Evolutionary conservation across 2,113 vertebrate species (phyloP), one percentile per base, ranked within the genome.

Genomic region (Zapus hudsonius): DNA sequence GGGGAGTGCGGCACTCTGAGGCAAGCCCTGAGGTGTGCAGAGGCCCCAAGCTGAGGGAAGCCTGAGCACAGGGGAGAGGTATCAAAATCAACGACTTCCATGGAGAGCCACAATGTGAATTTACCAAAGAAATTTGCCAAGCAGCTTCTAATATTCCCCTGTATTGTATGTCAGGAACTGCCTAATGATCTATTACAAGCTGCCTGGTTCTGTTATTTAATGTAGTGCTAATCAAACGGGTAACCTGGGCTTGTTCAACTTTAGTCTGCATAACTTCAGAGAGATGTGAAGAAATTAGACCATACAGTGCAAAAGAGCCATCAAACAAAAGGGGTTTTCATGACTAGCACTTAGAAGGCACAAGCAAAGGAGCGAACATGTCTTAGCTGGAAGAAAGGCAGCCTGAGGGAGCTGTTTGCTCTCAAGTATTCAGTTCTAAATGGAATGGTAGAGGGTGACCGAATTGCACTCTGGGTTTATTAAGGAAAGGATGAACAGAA

Each of bases 401-500:
- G 25, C 33, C 61, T 6, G 74, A 70, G 86, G 29, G 38, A 67
- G 29, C 13, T 38, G 4, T 66, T 75, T 88, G 42, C 55, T 80
- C 42, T 80, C 16, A 55, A 90, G 82, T 74, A 61, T 22, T 82
- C 83, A 80, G 0, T 90, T 87, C n/a, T 42, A 70, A 75, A 55
- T 57, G 84, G 70, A 74, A 55, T 70, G 85, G 55, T 44, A 76
- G 40, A 73, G 15, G 59, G 38, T 10, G 47, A 79, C 31, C 67
- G 86, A 85, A 86, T 55, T 76, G 66, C 83, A 86, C 70, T 94
- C 42, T 89, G 52, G 83, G 55, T 91, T 47, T 89, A 25, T 79
- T 73, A 38, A 95, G 52, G n/a, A 75, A 93, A 87, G 63, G 72
- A 93, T 33, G 73, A 92, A 91, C 55, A 79, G 87, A 84, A 59